Base-by-base conservation (phyloP, 2,888 invertebrate genomes). In the Ischnura elegans region DNA sequence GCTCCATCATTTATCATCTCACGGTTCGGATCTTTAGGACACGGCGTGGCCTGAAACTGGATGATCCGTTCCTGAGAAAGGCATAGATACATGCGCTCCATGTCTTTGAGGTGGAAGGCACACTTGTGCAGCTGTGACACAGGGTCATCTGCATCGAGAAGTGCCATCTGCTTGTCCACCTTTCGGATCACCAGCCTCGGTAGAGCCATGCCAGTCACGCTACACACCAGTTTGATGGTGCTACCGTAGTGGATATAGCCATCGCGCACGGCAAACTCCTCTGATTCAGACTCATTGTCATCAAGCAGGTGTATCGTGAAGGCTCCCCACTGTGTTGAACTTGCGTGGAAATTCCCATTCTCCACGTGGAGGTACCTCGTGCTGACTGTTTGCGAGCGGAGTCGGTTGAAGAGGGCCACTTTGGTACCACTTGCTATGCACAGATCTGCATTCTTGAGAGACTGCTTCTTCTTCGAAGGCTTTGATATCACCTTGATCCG, bases 1-100 rank as follows among this genome's bases (percentile, higher is more conserved):
- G 99, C 99, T 6, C 99, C 99, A 95, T 99, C 99, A 96, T 99
- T 99, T 95, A 99, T 99, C 99, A 99, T 99, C 96, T 99, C 99
- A 95, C 99, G 99, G 96, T 98, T 99, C 0, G 98, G 98, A 95
- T 99, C 99, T 96, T 99, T 99, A 0, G 99, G 99, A 96, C 99
- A 99, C 0, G 99, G 99, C 0, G 99, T 99, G 0, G 99, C 99
- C 97, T 97, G 95, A 96, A 99, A 99, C 96, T 99, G 99, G 95
- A 99, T 99, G 95, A 99, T 99, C 95, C 99, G 97, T 96, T 99
- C 99, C 96, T 99, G 99, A 0, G 99, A 99, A 55, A 99, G 97
- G 95, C 99, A 99, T 93, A 99, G 97, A 96, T 99, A 99, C 99
- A 99, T 99, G 94, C 99, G 97, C 96, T 99, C 99, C 0, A 99